phyloP scores from a whole-genome alignment of 2,888 invertebrate genomes.

The Lasioglossum calceatum region DNA sequence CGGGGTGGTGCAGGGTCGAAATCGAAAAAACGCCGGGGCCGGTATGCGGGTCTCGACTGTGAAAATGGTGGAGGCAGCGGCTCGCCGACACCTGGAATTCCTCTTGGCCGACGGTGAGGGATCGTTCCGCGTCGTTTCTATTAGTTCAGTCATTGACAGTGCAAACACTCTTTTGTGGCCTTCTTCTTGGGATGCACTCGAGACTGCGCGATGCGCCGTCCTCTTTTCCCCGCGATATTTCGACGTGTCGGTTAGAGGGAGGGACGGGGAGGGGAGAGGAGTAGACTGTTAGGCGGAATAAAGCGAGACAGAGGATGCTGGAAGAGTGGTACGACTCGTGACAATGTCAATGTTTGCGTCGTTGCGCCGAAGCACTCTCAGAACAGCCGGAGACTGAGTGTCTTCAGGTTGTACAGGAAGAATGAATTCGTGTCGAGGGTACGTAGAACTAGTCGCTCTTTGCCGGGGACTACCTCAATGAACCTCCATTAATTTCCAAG shows the following conservation, averaged over 20 bases:
- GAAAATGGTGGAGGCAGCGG: constrained; percentile 46
- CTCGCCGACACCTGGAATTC: constrained; percentile 63
- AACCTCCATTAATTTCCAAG: constrained; percentile 71
- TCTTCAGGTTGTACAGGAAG: constrained; percentile 71
- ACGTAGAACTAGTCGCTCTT: constrained; percentile 65
- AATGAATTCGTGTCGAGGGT: constrained; percentile 71
- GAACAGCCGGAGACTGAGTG: constrained; percentile 64
- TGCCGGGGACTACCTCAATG: constrained; percentile 70
- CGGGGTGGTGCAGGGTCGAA: neutral
- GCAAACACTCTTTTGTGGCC: constrained; percentile 71
- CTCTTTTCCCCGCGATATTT: constrained; percentile 46
- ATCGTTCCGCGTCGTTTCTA: constrained; percentile 67
- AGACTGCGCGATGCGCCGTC: constrained; percentile 36
- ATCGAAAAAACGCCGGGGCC: constrained; percentile 30
- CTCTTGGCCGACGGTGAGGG: constrained; percentile 44
- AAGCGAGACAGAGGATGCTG: constrained; percentile 1
- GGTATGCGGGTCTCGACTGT: constrained; percentile 49
- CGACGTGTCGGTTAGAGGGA: constrained; percentile 36
- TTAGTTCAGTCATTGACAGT: constrained; percentile 76
- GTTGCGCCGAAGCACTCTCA: constrained; percentile 73
- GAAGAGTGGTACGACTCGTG: constrained; percentile 69
- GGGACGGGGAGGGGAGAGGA: neutral
- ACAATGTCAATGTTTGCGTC: constrained; percentile 80
- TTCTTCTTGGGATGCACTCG: constrained; percentile 60
- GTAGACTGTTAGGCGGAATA: neutral